Base-by-base conservation (phyloP, 2,888 invertebrate genomes). In the Norana najaformis region DNA sequence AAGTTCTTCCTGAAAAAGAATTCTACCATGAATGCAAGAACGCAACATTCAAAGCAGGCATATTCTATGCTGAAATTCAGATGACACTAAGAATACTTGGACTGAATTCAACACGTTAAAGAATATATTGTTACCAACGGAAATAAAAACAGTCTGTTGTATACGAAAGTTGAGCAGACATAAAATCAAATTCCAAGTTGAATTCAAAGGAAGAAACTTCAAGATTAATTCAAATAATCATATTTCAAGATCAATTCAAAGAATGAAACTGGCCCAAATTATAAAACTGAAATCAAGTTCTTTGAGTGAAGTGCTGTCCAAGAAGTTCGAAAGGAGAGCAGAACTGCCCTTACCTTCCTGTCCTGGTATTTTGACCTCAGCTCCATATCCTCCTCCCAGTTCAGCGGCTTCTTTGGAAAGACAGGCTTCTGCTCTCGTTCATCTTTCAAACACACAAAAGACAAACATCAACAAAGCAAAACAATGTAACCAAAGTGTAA, bases 371-470 rank as follows among this genome's bases (percentile, higher is more conserved):
- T 94, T 34, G 95, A 95, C 92, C 93, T 93, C 91, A 95, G 90
- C 91, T 95, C 93, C 92, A 94, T 93, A 92, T 95, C 95, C 85
- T 95, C 94, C 89, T 95, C 94, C 94, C 94, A 94, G 90, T 93
- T 93, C 53, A 95, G 91, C 14, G 92, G 92, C 91, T 93, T 93
- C 92, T 94, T 95, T 88, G 93, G 93, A 92, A 95, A 94, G 83
- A 92, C 92, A 85, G 94, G 94, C 90, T 94, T 95, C 8, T 93
- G 93, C 16, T 93, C 93, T 88, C 93, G 93, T 82, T 94, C 94
- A 91, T 94, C 94, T 94, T 69, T 69, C 30, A 69, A n/a, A 69
- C 69, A 69, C 6, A 69, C 30, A 69, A 69, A 69, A 53, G 30
- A 16, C 16, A n/a, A 16, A n/a, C 4, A 11, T 16, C 4, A 69